Percentiles rank a stretch among this genome's conserved stretches.
These are phyloP conservation scores for Eubucco bourcierii DNA, from an alignment of 2,113 vertebrate species.

Conservation along the genomic window DNA sequence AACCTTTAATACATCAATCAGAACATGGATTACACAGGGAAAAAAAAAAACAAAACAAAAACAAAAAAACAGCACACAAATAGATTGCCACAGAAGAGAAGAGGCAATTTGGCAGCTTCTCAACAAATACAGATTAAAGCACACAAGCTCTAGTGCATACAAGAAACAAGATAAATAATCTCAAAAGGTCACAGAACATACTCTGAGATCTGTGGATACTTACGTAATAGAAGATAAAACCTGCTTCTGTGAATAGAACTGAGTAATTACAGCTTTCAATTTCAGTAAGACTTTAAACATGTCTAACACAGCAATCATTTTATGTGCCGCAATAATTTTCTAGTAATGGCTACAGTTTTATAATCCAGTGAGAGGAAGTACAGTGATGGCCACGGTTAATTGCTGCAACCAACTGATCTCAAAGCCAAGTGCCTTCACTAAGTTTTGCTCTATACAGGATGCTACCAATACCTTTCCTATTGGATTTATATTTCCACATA, in stretches of 20 bases:
- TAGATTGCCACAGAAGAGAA: conserved; percentile 21
- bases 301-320: background rate
- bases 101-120: conserved; percentile 59
- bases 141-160: conserved; percentile 29
- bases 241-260: conserved; percentile 11
- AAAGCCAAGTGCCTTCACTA: background rate
- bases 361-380: background rate
- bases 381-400: background rate
- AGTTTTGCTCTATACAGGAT: background rate
- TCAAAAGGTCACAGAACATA: conserved; percentile 26
- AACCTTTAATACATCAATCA: conserved; percentile 55
- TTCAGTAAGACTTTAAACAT: background rate
- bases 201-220: background rate
- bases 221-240: conserved; percentile 27
- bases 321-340: background rate
- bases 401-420: background rate
- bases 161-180: conserved; percentile 23
- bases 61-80: background rate
- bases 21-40: conserved; percentile 33
- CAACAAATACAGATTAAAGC: conserved; percentile 62
- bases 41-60: background rate
- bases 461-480: background rate
- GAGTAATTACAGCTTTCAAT: background rate
- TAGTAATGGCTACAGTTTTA: background rate
- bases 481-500: background rate